phyloP scores from a whole-genome alignment of 2,113 vertebrate genomes.

The Calidris pugnax region DNA sequence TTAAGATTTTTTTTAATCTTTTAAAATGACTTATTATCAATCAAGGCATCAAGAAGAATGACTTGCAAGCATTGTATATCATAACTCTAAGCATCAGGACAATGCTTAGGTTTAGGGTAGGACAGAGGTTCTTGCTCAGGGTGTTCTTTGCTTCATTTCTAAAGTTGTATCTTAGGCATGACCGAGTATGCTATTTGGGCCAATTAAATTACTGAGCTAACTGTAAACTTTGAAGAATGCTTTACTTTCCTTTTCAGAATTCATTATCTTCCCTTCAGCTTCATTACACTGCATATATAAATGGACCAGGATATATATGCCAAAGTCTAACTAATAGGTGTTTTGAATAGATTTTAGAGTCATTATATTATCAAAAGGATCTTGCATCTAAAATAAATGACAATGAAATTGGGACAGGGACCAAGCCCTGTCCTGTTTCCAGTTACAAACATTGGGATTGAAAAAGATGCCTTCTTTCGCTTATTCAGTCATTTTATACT shows the following conservation, averaged over 20 bases:
- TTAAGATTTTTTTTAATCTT: not conserved
- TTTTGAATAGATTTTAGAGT: not conserved
- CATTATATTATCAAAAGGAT: not conserved
- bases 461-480: fast-evolving
- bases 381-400: not conserved
- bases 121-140: not conserved
- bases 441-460: not conserved
- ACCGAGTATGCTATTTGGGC: not conserved
- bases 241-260: not conserved
- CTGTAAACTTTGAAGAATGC: not conserved
- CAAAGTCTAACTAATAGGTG: not conserved
- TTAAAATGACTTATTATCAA: not conserved
- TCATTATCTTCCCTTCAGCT: not conserved
- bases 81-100: not conserved
- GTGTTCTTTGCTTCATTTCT: not conserved
- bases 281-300: not conserved
- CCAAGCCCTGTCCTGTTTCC: not conserved
- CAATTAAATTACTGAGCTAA: not conserved
- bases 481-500: not conserved
- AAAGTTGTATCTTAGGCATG: not conserved
- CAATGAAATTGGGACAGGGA: not conserved
- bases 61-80: not conserved
- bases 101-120: not conserved
- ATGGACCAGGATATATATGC: not conserved
- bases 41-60: not conserved